Evolutionary conservation across 2,888 invertebrate genomes (phyloP).

Genomic region (Lycia hirtaria): DNA sequence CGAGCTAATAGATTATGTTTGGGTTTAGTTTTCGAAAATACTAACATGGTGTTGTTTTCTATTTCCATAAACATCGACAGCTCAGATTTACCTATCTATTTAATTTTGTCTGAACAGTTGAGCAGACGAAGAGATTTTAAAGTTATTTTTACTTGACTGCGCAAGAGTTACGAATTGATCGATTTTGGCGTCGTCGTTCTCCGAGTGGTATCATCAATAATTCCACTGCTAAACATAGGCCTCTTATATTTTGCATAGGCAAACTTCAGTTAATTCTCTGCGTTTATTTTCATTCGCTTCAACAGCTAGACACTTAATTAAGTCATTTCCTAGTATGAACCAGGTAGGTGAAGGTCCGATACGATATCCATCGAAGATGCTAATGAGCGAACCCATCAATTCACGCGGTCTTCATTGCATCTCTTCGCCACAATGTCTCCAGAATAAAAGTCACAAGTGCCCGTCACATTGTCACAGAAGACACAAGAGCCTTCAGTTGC

Average conservation of each 20-base stretch:
- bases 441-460: constrained; percentile 29
- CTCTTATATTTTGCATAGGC: not conserved
- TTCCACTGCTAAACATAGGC: not conserved
- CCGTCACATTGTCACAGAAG: constrained; percentile 35
- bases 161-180: too few relatives aligned
- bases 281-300: not conserved
- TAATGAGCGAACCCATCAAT: constrained; percentile 19
- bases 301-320: not conserved
- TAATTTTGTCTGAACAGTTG: too few relatives aligned
- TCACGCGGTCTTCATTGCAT: constrained; percentile 9
- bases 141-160: too few relatives aligned
- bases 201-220: too few relatives aligned
- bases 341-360: not conserved
- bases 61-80: not conserved
- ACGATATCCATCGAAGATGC: not conserved
- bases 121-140: too few relatives aligned
- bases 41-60: not conserved
- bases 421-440: constrained; percentile 19
- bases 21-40: constrained; percentile 28
- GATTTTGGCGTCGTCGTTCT: too few relatives aligned
- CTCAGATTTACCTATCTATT: too few relatives aligned
- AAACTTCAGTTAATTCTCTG: not conserved
- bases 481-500: constrained; percentile 52
- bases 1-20: constrained; percentile 58
- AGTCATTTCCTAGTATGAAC: not conserved